These are phyloP conservation scores for Drosophila flavopinicola DNA, from an alignment of 2,888 invertebrate species.

Conservation along the genomic window DNA sequence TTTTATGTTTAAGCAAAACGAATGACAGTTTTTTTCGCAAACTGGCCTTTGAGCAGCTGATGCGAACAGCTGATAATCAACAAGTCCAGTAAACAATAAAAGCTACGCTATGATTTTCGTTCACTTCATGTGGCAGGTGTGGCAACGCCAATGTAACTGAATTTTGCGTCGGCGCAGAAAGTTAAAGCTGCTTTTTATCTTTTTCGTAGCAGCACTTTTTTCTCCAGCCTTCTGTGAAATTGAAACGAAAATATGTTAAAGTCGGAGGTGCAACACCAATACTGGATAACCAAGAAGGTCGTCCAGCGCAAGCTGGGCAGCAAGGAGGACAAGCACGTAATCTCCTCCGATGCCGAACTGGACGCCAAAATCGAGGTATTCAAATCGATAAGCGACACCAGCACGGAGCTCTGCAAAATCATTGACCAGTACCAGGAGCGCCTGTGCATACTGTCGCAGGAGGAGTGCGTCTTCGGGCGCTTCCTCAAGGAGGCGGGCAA, in stretches of 20 bases:
- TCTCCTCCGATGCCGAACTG: slow-evolving; percentile 97
- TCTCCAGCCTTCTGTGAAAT: slow-evolving; percentile 32
- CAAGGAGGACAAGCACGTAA: slow-evolving; percentile 98
- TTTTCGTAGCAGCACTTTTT: slow-evolving; percentile 36
- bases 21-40: too few relatives aligned
- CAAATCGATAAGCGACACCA: slow-evolving; percentile 96
- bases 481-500: slow-evolving; percentile 97
- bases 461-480: slow-evolving; percentile 96
- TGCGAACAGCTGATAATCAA: too few relatives aligned
- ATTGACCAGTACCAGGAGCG: slow-evolving; percentile 97
- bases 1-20: too few relatives aligned
- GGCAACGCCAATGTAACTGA: slow-evolving; percentile 42
- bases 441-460: slow-evolving; percentile 95
- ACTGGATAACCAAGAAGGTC: slow-evolving; percentile 99
- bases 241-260: slow-evolving; percentile 78
- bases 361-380: slow-evolving; percentile 94
- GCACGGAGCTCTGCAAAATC: slow-evolving; percentile 92
- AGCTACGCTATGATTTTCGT: too few relatives aligned
- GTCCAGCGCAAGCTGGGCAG: slow-evolving; percentile 96
- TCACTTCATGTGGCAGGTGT: background rate
- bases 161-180: slow-evolving; percentile 53
- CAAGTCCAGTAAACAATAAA: too few relatives aligned
- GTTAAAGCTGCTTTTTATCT: slow-evolving; percentile 37
- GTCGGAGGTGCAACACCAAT: slow-evolving; percentile 94
- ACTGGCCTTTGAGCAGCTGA: too few relatives aligned